A percentile compares a stretch with the other conserved stretches of the same genome.
phyloP scores from a whole-genome alignment of 2,888 invertebrate species.

The Charanyca ferruginea region DNA sequence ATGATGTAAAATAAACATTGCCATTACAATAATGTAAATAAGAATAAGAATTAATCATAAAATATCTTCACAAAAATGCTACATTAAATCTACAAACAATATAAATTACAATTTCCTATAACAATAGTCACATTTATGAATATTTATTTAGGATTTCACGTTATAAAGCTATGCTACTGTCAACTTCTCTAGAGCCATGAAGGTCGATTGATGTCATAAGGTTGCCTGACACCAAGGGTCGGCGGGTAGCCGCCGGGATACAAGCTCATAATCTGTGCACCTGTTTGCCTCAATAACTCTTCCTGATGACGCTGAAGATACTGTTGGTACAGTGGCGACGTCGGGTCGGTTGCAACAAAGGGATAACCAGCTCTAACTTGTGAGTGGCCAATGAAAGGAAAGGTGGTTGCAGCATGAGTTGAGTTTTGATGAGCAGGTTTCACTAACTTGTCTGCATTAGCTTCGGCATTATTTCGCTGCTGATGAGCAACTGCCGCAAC shows the following conservation, averaged over 20 bases:
- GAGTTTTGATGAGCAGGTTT: conserved; percentile 89
- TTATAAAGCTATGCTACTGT: conserved; percentile 52
- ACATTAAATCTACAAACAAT: conserved; percentile 81
- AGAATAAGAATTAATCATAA: conserved; percentile 72
- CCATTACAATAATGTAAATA: conserved; percentile 72
- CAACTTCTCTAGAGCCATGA: conserved; percentile 92
- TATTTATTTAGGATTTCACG: conserved; percentile 63
- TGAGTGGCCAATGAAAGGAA: conserved; percentile 92
- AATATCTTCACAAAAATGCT: conserved; percentile 78
- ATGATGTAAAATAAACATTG: conserved; percentile 69
- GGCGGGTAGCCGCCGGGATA: conserved; percentile 93
- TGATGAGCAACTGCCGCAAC: conserved; percentile 88
- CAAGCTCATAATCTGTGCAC: conserved; percentile 92
- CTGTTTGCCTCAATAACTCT: conserved; percentile 91
- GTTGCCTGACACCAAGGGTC: conserved; percentile 93
- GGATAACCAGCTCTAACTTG: conserved; percentile 92
- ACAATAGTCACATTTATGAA: conserved; percentile 81
- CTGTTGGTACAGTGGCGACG: conserved; percentile 94
- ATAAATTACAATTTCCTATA: conserved; percentile 84
- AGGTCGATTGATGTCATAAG: conserved; percentile 94
- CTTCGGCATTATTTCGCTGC: conserved; percentile 80
- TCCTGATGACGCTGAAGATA: conserved; percentile 93
- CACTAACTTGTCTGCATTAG: conserved; percentile 82
- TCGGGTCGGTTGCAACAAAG: conserved; percentile 92
- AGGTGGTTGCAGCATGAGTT: conserved; percentile 82